Conservation (phyloP, 2,797 vertebrate species). For the Ptychadena robeensis region DNA sequence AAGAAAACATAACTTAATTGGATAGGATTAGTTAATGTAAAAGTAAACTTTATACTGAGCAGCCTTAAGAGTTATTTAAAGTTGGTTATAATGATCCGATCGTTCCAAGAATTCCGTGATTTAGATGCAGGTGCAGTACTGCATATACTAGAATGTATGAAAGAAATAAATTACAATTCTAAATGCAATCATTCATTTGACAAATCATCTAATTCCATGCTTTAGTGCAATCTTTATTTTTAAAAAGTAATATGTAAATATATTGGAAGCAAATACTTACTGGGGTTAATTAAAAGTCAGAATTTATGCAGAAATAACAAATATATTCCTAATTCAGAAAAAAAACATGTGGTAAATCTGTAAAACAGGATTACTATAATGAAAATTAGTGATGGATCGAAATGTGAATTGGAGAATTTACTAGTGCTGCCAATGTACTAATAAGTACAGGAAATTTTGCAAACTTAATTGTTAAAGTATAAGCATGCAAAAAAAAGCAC, state of each 20-base stretch:
- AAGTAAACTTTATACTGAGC: background rate
- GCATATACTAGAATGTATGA: background rate
- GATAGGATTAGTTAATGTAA: constrained; percentile 9
- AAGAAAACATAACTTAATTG: constrained; percentile 26
- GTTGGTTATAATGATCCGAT: background rate
- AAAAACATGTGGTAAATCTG: background rate
- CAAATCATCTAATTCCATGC: background rate
- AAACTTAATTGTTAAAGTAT: background rate
- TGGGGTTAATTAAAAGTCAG: no score
- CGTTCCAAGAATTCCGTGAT: background rate
- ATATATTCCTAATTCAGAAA: no score
- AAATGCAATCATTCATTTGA: background rate
- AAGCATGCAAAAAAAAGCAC: background rate
- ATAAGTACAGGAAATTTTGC: no score
- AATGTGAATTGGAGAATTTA: background rate
- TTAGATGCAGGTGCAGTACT: constrained; percentile 8
- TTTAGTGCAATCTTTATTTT: background rate
- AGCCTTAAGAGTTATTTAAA: background rate
- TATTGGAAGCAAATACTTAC: background rate
- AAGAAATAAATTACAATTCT: background rate
- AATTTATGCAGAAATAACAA: no score
- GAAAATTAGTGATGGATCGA: background rate
- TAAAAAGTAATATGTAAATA: background rate
- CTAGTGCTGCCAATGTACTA: no score
- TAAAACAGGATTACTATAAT: background rate